Percentiles rank a stretch among this genome's conserved stretches.
These are phyloP conservation scores for Chondrosia reniformis DNA, from an alignment of 37 sponge, comb jelly and placozoan species.

Conservation along the genomic window DNA sequence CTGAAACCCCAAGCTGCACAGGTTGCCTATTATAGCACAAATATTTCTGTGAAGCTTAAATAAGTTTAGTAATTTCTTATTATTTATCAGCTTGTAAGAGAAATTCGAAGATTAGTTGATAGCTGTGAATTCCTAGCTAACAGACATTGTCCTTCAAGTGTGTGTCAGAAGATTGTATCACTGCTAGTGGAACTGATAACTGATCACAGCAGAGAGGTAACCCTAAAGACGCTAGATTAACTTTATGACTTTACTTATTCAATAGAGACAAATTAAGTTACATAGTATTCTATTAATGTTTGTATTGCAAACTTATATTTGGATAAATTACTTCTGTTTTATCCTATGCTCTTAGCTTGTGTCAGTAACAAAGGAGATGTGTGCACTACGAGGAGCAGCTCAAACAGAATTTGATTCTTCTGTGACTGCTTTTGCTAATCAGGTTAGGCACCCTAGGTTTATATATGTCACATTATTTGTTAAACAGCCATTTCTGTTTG, in stretches of 20 bases:
- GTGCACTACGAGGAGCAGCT: conserved; percentile 57
- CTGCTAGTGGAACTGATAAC: conserved; percentile 75
- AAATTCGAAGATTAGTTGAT: conserved; percentile 66
- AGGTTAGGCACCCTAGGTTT: too few relatives aligned
- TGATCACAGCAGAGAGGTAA: conserved; percentile 79
- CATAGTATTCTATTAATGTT: too few relatives aligned
- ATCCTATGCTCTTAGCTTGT: conserved; percentile 43
- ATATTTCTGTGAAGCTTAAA: neutral
- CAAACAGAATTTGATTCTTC: conserved; percentile 52
- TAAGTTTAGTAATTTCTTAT: neutral
- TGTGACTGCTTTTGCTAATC: conserved; percentile 52
- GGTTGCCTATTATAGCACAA: conserved; percentile 16
- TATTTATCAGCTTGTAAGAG: conserved; percentile 59
- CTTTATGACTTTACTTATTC: too few relatives aligned
- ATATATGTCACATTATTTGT: too few relatives aligned
- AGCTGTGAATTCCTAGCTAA: conserved; percentile 66
- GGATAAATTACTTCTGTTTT: neutral
- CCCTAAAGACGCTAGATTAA: too few relatives aligned
- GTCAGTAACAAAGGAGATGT: conserved; percentile 67
- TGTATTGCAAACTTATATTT: too few relatives aligned
- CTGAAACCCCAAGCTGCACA: conserved; percentile 73
- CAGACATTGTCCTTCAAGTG: conserved; percentile 55
- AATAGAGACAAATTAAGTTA: too few relatives aligned
- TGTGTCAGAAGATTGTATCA: conserved; percentile 51
- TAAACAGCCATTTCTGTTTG: too few relatives aligned